Base-by-base conservation (phyloP, 2,113 vertebrate species). In the Pomatostomus ruficeps region DNA sequence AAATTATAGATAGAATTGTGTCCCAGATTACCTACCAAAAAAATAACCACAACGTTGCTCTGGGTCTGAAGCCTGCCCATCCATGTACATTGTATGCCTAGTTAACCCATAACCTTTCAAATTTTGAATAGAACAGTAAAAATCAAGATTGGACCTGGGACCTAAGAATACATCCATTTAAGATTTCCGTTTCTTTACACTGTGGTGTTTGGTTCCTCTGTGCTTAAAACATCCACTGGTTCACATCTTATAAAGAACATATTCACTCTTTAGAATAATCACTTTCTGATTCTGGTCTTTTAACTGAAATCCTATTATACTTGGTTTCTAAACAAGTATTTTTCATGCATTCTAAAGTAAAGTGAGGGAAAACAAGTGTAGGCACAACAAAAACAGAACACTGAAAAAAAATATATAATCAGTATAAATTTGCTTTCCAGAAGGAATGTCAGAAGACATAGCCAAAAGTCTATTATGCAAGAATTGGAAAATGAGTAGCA, bases 281-380 rank as follows among this genome's bases (percentile, higher is more conserved):
- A 75, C 26, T 81, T 91, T 88, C 82, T 83, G 54, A 85, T 88
- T 70, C 58, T 94, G 42, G 5, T 24, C 76, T 85, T 94, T 94
- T 94, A 68, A 72, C 71, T 49, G 78, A 96, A 93, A 91, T 96
- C 26, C 77, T 66, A 18, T 68, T 62, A 51, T 51, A 54, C 4
- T 24, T 55, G 20, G 86, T 96, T 94, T 97, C 51, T 91, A 93
- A 96, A 85, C 73, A 61, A 71, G 28, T 59, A 20, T 59, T 96
- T 91, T 90, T 88, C 28, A 21, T 89, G 84, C 43, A 52, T 9
- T 80, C 29, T 74, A 78, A 95, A 93, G 17, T 22, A 76, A 90
- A 94, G 46, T 31, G 45, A 81, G 43, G 48, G 65, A 82, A 97
- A 95, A 78, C 31, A 77, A 45, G 59, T 63, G 38, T 91, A 94